These are phyloP conservation scores for Ichneumoninae sp. DNA, from an alignment of 2,888 invertebrate genomes.

Conservation along the genomic window DNA sequence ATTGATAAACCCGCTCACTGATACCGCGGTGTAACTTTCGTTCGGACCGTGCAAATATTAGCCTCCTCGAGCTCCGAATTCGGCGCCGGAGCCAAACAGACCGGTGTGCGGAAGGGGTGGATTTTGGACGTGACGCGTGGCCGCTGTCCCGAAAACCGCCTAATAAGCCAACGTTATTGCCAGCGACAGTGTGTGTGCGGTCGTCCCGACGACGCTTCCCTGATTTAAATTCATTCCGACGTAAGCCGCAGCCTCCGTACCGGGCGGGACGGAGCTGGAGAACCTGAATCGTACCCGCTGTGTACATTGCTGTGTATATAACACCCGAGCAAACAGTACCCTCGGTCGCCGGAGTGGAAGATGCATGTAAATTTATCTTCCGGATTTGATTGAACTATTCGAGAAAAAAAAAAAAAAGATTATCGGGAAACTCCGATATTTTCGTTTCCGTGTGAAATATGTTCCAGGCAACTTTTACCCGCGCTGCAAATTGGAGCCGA, in stretches of 20 bases:
- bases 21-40: slow-evolving; percentile 13
- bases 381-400: neutral
- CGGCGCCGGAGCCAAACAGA: slow-evolving; percentile 34
- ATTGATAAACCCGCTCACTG: slow-evolving; percentile 1
- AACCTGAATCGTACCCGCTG: slow-evolving; percentile 18
- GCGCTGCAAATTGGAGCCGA: neutral
- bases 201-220: slow-evolving; percentile 54
- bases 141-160: slow-evolving; percentile 58
- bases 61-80: slow-evolving; percentile 44
- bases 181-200: slow-evolving; percentile 42
- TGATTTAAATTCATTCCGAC: slow-evolving; percentile 64
- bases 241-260: slow-evolving; percentile 50
- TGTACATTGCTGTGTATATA: slow-evolving; percentile 25
- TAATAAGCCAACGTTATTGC: slow-evolving; percentile 71
- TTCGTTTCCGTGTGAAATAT: neutral
- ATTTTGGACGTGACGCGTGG: slow-evolving; percentile 48
- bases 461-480: neutral
- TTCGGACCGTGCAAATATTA: slow-evolving; percentile 23
- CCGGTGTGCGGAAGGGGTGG: slow-evolving; percentile 7
- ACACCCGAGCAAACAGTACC: slow-evolving; percentile 35
- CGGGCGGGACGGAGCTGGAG: neutral
- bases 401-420: neutral
- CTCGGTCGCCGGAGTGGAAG: neutral
- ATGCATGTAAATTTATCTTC: neutral
- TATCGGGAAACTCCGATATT: neutral